Evolutionary conservation across 2,113 vertebrate species (phyloP).

Genomic region (Siniperca knerii): DNA sequence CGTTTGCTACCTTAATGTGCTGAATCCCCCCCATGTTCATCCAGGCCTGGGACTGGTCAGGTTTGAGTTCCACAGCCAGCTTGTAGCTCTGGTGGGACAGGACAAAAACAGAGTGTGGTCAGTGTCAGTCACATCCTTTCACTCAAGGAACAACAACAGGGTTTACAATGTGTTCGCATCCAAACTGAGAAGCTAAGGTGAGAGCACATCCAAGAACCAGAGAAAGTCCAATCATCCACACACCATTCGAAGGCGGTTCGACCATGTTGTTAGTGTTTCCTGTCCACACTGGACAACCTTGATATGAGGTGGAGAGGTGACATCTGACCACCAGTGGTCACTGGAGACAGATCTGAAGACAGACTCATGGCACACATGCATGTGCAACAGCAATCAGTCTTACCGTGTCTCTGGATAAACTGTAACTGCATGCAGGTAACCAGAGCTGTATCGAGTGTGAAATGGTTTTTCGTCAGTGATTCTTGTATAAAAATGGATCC

Average conservation of each 20-base stretch:
- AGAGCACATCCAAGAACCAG: neutral
- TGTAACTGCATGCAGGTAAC: neutral
- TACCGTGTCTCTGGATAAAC: no score
- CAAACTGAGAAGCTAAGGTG: neutral
- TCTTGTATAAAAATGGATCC: neutral
- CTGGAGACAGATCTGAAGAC: neutral
- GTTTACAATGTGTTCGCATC: no score
- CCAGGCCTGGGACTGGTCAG: conserved; percentile 96
- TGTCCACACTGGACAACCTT: neutral
- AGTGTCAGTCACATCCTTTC: neutral
- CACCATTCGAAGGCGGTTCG: neutral
- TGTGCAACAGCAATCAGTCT: neutral
- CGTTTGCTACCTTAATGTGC: conserved; percentile 92
- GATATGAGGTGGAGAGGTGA: neutral
- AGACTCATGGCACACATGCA: neutral
- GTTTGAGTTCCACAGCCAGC: conserved; percentile 91
- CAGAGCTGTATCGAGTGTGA: neutral
- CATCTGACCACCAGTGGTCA: neutral
- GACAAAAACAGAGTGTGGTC: conserved; percentile 16
- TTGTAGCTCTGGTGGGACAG: conserved; percentile 89
- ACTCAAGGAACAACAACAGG: neutral
- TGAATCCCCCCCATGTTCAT: conserved; percentile 99
- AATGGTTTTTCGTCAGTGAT: no score
- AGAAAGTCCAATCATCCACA: neutral
- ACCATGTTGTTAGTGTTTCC: neutral